Evolutionary conservation across 2,113 vertebrate species (phyloP).

Genomic region (Prunella himalayana): DNA sequence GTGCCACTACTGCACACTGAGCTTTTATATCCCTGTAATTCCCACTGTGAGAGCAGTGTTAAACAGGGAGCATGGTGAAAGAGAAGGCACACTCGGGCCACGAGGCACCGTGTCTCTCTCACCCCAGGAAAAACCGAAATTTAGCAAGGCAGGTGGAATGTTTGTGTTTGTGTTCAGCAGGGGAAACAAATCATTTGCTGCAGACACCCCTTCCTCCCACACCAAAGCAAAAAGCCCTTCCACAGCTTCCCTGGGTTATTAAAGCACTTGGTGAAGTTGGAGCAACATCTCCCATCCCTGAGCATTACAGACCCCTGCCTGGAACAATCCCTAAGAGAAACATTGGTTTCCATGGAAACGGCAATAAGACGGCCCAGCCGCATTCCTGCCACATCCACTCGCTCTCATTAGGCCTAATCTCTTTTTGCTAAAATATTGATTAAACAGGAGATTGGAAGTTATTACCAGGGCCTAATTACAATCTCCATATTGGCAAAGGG

Average conservation of each 20-base stretch:
- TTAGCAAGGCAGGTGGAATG: not conserved
- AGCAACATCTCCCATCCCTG: slow-evolving; percentile 60
- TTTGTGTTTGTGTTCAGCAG: not conserved
- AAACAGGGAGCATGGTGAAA: not conserved
- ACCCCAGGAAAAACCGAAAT: not conserved
- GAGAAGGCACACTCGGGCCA: not conserved
- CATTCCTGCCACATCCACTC: slow-evolving; percentile 70
- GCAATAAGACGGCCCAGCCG: slow-evolving; percentile 71
- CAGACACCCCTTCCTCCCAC: not conserved
- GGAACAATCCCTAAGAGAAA: slow-evolving; percentile 70
- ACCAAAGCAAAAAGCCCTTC: not conserved
- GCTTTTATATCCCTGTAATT: slow-evolving; percentile 20
- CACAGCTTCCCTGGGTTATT: slow-evolving; percentile 5
- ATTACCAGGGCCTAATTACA: slow-evolving; percentile 91
- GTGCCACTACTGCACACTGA: not conserved
- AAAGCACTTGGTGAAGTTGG: slow-evolving; percentile 51
- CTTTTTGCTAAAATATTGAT: slow-evolving; percentile 93
- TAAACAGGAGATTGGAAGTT: slow-evolving; percentile 86
- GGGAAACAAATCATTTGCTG: not conserved
- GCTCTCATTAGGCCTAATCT: slow-evolving; percentile 81
- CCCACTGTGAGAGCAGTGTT: not conserved
- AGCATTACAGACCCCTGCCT: slow-evolving; percentile 53
- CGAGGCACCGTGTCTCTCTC: accelerated
- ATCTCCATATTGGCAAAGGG: slow-evolving; percentile 85
- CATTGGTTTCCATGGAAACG: slow-evolving; percentile 82